A percentile compares a stretch with the other conserved stretches of the same genome.
Conservation (phyloP, 2,113 vertebrate genomes). For the Apteryx mantelli region DNA sequence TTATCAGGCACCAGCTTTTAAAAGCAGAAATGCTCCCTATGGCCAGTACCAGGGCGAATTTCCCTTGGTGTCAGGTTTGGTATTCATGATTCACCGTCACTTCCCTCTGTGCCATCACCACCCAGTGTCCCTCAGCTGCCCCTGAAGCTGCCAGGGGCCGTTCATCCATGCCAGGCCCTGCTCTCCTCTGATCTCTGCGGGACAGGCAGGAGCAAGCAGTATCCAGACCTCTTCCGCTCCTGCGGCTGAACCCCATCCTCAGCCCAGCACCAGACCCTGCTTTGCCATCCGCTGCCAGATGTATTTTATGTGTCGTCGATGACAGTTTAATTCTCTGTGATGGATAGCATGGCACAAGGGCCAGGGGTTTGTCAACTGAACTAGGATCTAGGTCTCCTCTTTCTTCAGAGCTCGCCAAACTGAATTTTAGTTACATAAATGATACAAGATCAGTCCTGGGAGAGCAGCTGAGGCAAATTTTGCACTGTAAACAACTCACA, state of each 20-base stretch:
- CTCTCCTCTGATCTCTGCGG: neutral
- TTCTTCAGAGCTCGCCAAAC: neutral
- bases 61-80: neutral
- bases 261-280: neutral
- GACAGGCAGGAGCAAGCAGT: neutral
- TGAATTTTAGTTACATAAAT: neutral
- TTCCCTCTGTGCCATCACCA: neutral
- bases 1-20: neutral
- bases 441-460: neutral
- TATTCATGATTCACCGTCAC: neutral
- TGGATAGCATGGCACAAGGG: neutral
- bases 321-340: neutral
- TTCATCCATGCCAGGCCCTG: neutral
- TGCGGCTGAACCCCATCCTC: neutral
- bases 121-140: neutral
- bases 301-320: neutral
- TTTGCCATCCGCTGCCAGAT: neutral
- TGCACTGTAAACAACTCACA: neutral
- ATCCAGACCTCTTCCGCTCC: neutral
- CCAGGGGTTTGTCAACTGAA: neutral
- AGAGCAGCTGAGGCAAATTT: neutral
- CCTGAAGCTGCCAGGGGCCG: neutral
- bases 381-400: neutral
- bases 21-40: neutral
- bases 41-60: neutral